Conservation (phyloP, 2,113 vertebrate species). For the Pelecanoides urinatrix region DNA sequence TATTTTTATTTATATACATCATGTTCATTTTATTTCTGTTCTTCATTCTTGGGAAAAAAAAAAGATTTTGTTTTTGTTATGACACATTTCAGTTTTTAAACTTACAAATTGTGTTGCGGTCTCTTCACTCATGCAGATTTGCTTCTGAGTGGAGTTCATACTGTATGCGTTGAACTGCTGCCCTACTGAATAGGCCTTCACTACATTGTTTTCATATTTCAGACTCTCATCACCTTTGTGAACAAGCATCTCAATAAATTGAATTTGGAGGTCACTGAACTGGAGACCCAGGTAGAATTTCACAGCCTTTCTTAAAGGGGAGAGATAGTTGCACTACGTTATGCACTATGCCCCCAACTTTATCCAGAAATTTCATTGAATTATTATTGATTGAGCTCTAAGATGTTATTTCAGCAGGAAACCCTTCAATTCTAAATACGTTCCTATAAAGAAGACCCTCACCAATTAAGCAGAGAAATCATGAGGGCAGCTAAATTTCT, state of each 20-base stretch:
- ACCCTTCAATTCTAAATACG: background rate
- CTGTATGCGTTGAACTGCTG: background rate
- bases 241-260: conserved; percentile 99
- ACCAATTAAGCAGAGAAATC: background rate
- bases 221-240: conserved; percentile 98
- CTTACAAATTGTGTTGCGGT: background rate
- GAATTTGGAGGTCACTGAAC: conserved; percentile 95
- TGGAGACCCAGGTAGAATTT: conserved; percentile 92
- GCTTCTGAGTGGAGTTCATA: background rate
- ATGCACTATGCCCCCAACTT: background rate
- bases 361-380: background rate
- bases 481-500: background rate
- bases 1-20: background rate
- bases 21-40: background rate
- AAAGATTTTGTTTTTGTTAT: background rate
- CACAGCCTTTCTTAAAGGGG: background rate
- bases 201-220: conserved; percentile 37
- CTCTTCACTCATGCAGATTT: background rate
- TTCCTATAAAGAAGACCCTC: background rate
- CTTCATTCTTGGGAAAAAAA: background rate
- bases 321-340: background rate
- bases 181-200: background rate
- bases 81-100: background rate
- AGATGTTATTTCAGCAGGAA: background rate
- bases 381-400: background rate